Conservation (phyloP, 1,140 invertebrate species). For the honey bee (Apis mellifera) region DNA sequence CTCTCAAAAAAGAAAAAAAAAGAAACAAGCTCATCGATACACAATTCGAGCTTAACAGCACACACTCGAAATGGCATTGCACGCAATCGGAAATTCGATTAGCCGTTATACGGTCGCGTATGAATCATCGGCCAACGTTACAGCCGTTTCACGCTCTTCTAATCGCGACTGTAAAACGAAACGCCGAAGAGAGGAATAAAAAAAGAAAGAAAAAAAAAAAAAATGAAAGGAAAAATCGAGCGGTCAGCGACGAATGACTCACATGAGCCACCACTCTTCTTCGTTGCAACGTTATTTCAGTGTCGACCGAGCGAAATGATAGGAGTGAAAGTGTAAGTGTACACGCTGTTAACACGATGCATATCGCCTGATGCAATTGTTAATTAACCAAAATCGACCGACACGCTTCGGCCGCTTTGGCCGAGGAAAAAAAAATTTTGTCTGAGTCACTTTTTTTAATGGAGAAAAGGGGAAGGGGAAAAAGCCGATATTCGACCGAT, state of each 20-base stretch:
- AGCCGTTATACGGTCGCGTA: background rate
- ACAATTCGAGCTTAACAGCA: no score
- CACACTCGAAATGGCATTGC: background rate
- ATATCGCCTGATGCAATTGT: conserved; percentile 46
- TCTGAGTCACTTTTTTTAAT: conserved; percentile 11
- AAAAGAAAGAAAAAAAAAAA: background rate
- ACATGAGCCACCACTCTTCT: conserved; percentile 27
- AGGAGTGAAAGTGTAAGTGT: conserved; percentile 43
- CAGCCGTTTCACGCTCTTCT: conserved; percentile 13
- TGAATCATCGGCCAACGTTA: conserved; percentile 20
- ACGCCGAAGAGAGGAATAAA: background rate
- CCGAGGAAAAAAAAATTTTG: background rate
- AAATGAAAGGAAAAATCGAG: background rate
- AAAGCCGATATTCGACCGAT: background rate
- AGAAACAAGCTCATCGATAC: no score
- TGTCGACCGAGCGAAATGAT: conserved; percentile 31
- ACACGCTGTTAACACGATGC: conserved; percentile 17
- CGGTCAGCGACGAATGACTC: background rate
- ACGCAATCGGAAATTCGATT: conserved; percentile 9
- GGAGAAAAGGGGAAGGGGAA: background rate
- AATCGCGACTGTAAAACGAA: conserved; percentile 16
- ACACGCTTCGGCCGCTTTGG: background rate
- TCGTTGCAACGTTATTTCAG: conserved; percentile 30
- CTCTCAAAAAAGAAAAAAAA: no score
- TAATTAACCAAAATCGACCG: conserved; percentile 35